Evolutionary conservation across 1,140 invertebrate species (phyloP).

Genomic region (Ips nitidus): DNA sequence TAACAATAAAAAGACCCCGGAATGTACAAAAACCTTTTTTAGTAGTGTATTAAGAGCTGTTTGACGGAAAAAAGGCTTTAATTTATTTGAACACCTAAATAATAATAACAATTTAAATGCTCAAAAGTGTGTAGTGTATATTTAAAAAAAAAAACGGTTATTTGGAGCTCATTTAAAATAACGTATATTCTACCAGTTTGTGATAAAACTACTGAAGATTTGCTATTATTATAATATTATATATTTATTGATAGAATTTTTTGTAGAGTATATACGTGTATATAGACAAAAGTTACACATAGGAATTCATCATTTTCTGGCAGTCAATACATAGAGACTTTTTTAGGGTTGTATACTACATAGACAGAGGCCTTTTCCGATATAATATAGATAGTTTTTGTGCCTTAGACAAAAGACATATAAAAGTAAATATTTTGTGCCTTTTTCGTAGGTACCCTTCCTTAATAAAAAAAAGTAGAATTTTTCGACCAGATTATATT

Average conservation of each 20-base stretch:
- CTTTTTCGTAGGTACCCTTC: slow-evolving; percentile 31
- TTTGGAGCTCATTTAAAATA: neutral
- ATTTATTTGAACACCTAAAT: neutral
- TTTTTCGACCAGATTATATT: neutral
- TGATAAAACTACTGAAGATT: neutral
- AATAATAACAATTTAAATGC: neutral
- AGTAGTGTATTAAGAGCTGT: neutral
- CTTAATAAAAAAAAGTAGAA: slow-evolving; percentile 9
- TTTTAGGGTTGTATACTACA: neutral
- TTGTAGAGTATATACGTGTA: neutral
- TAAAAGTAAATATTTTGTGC: slow-evolving; percentile 25
- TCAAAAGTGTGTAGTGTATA: neutral
- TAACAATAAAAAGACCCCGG: slow-evolving; percentile 3
- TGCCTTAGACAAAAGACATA: slow-evolving; percentile 35
- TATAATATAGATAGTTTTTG: slow-evolving; percentile 28
- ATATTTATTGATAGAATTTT: slow-evolving; percentile 2
- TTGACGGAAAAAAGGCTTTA: neutral
- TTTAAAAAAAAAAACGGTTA: neutral
- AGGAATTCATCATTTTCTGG: neutral
- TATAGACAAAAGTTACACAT: neutral
- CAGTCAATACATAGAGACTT: neutral
- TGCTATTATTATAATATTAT: neutral
- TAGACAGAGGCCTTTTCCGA: slow-evolving; percentile 35
- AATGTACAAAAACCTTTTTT: slow-evolving; percentile 8
- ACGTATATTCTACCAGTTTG: neutral